Conservation (phyloP, 2,888 invertebrate genomes). For the Heteromyza rotundicornis region DNA sequence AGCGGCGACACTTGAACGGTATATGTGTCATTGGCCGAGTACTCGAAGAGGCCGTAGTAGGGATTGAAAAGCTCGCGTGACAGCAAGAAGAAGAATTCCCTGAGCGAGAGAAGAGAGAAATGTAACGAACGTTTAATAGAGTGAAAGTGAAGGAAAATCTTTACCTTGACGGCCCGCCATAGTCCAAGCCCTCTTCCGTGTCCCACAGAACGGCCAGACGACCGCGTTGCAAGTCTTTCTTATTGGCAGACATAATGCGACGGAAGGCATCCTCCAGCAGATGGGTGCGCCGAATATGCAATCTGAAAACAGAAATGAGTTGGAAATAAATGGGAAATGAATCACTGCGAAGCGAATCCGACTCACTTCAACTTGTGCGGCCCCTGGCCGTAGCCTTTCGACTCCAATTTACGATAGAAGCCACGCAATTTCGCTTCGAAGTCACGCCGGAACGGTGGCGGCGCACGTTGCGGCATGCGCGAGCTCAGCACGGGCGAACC, state of each 20-base stretch:
- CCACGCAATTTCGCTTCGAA: conserved; percentile 94
- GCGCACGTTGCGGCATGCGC: conserved; percentile 77
- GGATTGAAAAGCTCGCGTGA: conserved; percentile 97
- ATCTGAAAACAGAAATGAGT: conserved; percentile 65
- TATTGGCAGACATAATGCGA: conserved; percentile 94
- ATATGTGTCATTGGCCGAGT: conserved; percentile 97
- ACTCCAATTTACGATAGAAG: conserved; percentile 93
- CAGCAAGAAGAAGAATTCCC: conserved; percentile 98
- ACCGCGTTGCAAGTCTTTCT: conserved; percentile 93
- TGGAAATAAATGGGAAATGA: not conserved
- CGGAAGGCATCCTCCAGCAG: conserved; percentile 95
- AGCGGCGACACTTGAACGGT: conserved; percentile 95
- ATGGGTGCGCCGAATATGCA: conserved; percentile 91
- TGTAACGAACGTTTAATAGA: not conserved
- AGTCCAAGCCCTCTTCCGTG: conserved; percentile 96
- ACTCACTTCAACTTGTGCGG: conserved; percentile 92
- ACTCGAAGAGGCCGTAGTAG: conserved; percentile 97
- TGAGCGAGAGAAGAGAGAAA: conserved; percentile 20
- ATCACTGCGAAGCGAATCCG: conserved; percentile 33
- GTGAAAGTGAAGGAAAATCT: not conserved
- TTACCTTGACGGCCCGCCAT: conserved; percentile 88
- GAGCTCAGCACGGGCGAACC: conserved; percentile 78
- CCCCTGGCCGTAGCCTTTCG: conserved; percentile 96
- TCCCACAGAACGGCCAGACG: conserved; percentile 93
- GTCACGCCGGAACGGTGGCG: conserved; percentile 89